Conservation (phyloP, 2,797 vertebrate species). For the Fundulus diaphanus region DNA sequence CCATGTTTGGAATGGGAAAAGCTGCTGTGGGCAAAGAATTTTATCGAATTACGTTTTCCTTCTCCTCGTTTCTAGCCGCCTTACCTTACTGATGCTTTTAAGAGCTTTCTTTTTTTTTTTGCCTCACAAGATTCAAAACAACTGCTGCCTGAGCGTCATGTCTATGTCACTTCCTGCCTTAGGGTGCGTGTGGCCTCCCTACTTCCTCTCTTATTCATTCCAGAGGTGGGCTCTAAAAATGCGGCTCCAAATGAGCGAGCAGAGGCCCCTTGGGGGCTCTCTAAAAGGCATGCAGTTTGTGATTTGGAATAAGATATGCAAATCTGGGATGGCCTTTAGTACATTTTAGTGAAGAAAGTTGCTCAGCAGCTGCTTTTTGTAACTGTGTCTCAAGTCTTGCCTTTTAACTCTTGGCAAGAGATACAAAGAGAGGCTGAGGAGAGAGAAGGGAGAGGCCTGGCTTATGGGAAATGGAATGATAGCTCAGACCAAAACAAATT, state of each 20-base stretch:
- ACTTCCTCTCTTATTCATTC: constrained; percentile 82
- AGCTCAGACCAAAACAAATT: constrained; percentile 80
- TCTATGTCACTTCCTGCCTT: constrained; percentile 83
- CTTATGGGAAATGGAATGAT: constrained; percentile 82
- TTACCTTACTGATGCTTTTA: constrained; percentile 51
- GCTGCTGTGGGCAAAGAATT: constrained; percentile 80
- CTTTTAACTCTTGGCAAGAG: constrained; percentile 83
- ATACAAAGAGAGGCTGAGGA: constrained; percentile 77
- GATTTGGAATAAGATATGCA: constrained; percentile 82
- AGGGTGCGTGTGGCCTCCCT: constrained; percentile 74
- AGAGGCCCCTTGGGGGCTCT: constrained; percentile 65
- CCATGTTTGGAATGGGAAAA: constrained; percentile 84
- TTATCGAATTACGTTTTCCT: constrained; percentile 81
- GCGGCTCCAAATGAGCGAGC: constrained; percentile 59
- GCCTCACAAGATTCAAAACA: constrained; percentile 82
- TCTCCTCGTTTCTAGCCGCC: constrained; percentile 50
- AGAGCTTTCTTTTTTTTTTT: constrained; percentile 67
- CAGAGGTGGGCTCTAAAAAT: constrained; percentile 70
- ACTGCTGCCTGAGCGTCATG: constrained; percentile 77
- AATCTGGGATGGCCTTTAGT: constrained; percentile 77
- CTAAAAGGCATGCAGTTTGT: constrained; percentile 72
- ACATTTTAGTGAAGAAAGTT: constrained; percentile 70
- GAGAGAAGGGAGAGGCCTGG: constrained; percentile 78
- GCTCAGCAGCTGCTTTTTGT: constrained; percentile 82
- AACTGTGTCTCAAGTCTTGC: constrained; percentile 81